These are phyloP conservation scores for Hirtodrosophila trivittata DNA, from an alignment of 2,888 invertebrate genomes.

Conservation along the genomic window DNA sequence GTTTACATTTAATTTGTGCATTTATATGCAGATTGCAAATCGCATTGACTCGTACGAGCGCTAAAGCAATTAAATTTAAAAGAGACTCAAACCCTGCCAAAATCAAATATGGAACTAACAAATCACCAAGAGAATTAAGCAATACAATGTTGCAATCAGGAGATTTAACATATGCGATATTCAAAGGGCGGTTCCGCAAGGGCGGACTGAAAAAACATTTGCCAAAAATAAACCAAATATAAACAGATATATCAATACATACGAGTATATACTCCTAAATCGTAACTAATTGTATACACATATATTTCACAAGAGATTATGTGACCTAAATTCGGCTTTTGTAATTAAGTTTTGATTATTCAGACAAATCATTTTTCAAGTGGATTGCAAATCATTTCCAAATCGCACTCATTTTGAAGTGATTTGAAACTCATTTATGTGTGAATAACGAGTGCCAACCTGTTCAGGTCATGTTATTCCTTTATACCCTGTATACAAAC, in stretches of 20 bases:
- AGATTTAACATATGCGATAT: constrained; percentile 5
- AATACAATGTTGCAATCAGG: background rate
- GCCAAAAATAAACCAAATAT: constrained; percentile 8
- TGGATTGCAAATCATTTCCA: constrained; percentile 33
- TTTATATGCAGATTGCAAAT: constrained; percentile 66
- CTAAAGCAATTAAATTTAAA: constrained; percentile 34
- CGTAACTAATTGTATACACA: constrained; percentile 32
- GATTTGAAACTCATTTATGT: constrained; percentile 7
- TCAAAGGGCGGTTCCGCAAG: constrained; percentile 39
- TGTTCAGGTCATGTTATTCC: background rate
- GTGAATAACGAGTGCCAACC: background rate
- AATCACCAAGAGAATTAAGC: constrained; percentile 34
- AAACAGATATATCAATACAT: background rate
- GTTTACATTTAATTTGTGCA: constrained; percentile 54
- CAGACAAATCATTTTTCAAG: constrained; percentile 10
- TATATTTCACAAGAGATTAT: constrained; percentile 32
- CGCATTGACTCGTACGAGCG: constrained; percentile 33
- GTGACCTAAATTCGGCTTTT: constrained; percentile 41
- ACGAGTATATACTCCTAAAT: background rate
- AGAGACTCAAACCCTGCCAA: constrained; percentile 10
- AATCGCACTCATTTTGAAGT: constrained; percentile 4
- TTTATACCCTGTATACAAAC: too few species aligned
- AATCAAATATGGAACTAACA: constrained; percentile 35
- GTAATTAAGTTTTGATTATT: constrained; percentile 20
- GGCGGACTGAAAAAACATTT: constrained; percentile 37